Evolutionary conservation across 2,888 invertebrate species (phyloP), one percentile per base, ranked within the genome.

Genomic region (Mycogona germanica): DNA sequence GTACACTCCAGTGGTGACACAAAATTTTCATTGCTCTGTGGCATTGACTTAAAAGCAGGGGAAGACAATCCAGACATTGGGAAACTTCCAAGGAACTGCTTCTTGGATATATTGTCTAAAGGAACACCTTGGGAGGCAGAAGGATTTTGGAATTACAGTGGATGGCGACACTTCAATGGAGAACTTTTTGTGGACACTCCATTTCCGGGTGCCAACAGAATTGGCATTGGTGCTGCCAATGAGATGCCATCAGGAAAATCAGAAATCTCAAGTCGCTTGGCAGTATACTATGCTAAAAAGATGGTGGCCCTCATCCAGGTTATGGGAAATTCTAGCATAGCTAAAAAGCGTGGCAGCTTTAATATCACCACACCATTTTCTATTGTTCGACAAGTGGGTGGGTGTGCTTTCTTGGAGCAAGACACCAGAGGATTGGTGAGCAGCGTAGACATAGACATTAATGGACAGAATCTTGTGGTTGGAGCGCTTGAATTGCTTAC

Each of bases 291-390:
- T 29, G 45, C 52, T n/a, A 28, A 14, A 9, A 14, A 25, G 21
- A 45, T 25, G 21, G 17, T 52, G 17, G 44, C 37, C 1, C 45
- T 35, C 30, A 19, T 51, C 12, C 28, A 25, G 19, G 29, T 51
- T n/a, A n/a, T n/a, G n/a, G n/a, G n/a, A n/a, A n/a, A n/a, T n/a
- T n/a, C n/a, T n/a, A n/a, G n/a, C n/a, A n/a, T n/a, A n/a, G 51
- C 26, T 7, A 14, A 40, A 4, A 47, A 47, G 14, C 29, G 23
- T 3, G 47, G 21, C 17, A 7, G 19, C 2, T 42, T 51, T 5
- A 51, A 42, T 30, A 42, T 51, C 9, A 51, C 42, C 2, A 51
- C 51, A 30, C 51, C 51, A 4, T 51, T 51, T 41, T 42, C 51
- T 9, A 29, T 40, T n/a, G 51, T 42, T 2, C 51, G 42, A 42